phyloP scores from a whole-genome alignment of 2,113 vertebrate species.

The Centropus bengalensis region DNA sequence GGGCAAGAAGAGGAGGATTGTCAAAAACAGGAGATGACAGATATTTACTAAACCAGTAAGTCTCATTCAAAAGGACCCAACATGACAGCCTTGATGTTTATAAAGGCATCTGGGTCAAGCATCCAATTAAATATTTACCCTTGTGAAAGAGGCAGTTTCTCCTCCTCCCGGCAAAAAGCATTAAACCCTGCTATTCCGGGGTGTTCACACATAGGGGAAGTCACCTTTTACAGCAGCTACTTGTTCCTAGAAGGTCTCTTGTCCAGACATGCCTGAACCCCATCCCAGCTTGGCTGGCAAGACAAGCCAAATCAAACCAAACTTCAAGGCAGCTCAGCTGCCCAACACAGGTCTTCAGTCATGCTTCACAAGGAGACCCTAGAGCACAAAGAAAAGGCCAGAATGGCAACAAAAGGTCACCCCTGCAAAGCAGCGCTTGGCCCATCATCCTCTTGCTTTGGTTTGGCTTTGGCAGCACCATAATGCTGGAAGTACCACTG shows the following conservation, averaged over 20 bases:
- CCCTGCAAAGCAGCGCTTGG: neutral
- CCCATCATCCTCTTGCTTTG: neutral
- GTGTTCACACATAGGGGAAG: neutral
- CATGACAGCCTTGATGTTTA: neutral
- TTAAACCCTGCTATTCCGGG: neutral
- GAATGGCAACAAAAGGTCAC: rapidly evolving
- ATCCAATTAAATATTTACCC: neutral
- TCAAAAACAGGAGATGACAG: neutral
- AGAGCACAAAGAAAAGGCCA: neutral
- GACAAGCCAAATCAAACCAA: neutral
- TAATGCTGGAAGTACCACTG: too few relatives aligned
- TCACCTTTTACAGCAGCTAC: neutral
- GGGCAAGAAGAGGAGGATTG: neutral
- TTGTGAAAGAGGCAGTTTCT: neutral
- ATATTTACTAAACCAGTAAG: neutral
- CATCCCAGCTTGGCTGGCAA: neutral
- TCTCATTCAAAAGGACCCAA: neutral
- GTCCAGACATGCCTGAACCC: neutral
- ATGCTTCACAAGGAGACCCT: rapidly evolving
- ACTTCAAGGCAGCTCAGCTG: neutral
- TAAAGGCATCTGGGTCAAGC: neutral
- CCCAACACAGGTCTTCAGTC: neutral
- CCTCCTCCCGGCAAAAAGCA: neutral
- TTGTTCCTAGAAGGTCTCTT: neutral
- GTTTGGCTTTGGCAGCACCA: neutral